Evolutionary conservation across 2,888 invertebrate genomes (phyloP).

Genomic region (Aleiodes alternator): DNA sequence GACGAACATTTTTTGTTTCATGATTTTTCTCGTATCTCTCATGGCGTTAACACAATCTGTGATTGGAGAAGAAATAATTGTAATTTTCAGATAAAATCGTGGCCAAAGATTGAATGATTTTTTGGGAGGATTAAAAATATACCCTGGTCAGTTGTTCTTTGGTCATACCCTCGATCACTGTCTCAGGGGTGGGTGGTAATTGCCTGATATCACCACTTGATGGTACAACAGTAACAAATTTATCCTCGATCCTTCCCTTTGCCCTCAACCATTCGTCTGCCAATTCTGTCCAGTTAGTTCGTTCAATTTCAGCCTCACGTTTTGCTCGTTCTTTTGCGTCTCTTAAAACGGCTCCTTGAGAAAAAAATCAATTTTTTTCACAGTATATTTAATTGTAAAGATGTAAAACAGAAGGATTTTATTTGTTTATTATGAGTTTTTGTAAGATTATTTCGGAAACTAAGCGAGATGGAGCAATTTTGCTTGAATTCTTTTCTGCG

Average conservation of each 20-base stretch:
- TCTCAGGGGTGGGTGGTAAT: constrained; percentile 62
- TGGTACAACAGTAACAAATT: constrained; percentile 64
- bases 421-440: too few species aligned
- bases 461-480: not conserved
- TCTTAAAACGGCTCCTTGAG: constrained; percentile 36
- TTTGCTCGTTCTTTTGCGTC: constrained; percentile 49
- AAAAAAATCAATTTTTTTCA: constrained; percentile 4
- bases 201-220: constrained; percentile 60
- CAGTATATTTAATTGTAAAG: constrained; percentile 39
- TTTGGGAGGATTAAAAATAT: constrained; percentile 34
- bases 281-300: constrained; percentile 69
- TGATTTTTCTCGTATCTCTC: too few species aligned
- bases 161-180: constrained; percentile 58
- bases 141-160: constrained; percentile 63
- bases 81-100: too few species aligned
- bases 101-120: too few species aligned
- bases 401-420: too few species aligned
- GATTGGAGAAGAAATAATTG: too few species aligned
- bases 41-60: too few species aligned
- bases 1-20: too few species aligned
- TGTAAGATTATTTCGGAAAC: too few species aligned
- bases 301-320: constrained; percentile 62
- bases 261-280: constrained; percentile 70
- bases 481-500: too few species aligned
- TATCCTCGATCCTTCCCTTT: constrained; percentile 59